Percentiles rank a stretch among this genome's conserved stretches.
phyloP scores from a whole-genome alignment of 2,113 vertebrate genomes.

The Chloropsis hardwickii region DNA sequence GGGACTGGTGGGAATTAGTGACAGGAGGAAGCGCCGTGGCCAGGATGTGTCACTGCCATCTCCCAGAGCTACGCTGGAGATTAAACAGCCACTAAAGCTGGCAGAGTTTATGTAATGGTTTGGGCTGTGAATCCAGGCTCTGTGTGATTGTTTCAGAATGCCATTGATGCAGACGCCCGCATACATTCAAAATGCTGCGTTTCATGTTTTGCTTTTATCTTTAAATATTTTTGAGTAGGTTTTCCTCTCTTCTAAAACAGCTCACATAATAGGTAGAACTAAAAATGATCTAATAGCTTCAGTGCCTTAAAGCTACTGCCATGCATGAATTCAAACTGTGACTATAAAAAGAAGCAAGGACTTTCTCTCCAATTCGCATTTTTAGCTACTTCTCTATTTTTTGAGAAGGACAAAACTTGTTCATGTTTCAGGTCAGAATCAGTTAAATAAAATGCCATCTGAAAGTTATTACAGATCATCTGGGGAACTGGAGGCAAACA shows the following conservation, averaged over 20 bases:
- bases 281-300: neutral
- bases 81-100: neutral
- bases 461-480: neutral
- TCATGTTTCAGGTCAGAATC: neutral
- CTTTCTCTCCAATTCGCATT: neutral
- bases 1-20: neutral
- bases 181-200: neutral
- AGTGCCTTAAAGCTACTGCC: neutral
- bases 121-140: neutral
- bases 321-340: neutral
- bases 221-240: neutral
- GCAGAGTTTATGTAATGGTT: neutral
- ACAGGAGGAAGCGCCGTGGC: neutral
- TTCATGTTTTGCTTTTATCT: slow-evolving; percentile 18
- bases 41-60: neutral
- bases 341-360: neutral
- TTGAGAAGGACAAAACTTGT: neutral
- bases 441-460: neutral
- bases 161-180: neutral
- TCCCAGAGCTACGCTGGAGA: neutral
- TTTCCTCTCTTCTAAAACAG: neutral
- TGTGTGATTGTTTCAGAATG: neutral
- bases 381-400: neutral
- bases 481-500: neutral
- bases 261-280: slow-evolving; percentile 11